These are phyloP conservation scores for Eucidaris tribuloides DNA, from an alignment of 35 echinoderm and acorn worm genomes.

Conservation along the genomic window DNA sequence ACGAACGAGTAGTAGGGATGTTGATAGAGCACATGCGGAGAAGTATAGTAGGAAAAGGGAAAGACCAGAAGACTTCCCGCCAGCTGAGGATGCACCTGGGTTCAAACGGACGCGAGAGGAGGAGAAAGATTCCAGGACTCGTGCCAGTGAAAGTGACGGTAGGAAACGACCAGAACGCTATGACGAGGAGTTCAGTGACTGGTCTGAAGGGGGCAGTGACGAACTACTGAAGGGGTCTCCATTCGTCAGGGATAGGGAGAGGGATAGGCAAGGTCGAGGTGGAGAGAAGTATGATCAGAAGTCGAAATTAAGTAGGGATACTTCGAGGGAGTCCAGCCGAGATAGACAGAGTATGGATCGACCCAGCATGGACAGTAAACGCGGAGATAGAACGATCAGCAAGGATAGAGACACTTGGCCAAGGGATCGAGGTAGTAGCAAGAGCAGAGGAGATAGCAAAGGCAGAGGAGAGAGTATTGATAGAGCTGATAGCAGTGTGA, in stretches of 20 bases:
- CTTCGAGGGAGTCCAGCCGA: slow-evolving; percentile 1
- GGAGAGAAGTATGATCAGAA: background rate
- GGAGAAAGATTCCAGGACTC: background rate
- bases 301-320: background rate
- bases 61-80: background rate
- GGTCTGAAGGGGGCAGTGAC: slow-evolving; percentile 61
- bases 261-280: background rate
- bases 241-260: slow-evolving; percentile 4
- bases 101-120: slow-evolving; percentile 14
- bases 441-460: background rate
- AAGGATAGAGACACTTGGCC: background rate
- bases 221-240: slow-evolving; percentile 46
- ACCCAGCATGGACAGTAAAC: no score
- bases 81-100: background rate
- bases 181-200: slow-evolving; percentile 29
- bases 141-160: background rate
- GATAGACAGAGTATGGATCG: background rate
- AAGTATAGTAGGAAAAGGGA: slow-evolving; percentile 10
- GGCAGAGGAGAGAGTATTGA: slow-evolving; percentile 10
- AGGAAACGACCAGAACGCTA: background rate
- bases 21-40: background rate
- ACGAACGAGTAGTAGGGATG: slow-evolving; percentile 5
- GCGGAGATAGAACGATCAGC: background rate
- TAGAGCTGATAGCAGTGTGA: background rate
- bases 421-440: background rate